Evolutionary conservation across 2,888 invertebrate species (phyloP).

Genomic region (Ormyrus nitidulus): DNA sequence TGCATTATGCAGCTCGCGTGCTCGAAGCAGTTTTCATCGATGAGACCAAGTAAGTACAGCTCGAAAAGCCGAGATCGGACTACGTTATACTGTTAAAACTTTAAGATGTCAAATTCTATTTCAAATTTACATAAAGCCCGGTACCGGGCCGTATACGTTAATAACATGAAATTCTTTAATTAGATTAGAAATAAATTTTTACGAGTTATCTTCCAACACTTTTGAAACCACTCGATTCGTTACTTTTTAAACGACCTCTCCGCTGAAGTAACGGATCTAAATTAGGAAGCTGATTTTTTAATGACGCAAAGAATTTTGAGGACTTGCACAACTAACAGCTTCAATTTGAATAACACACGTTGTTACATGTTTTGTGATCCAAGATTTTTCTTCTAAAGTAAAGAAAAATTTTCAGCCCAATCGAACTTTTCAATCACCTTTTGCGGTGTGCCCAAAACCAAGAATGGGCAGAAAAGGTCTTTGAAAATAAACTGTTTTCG

Average conservation of each 20-base stretch:
- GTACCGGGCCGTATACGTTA: too few species aligned
- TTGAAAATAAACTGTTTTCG: constrained; percentile 26
- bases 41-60: constrained; percentile 89
- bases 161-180: too few species aligned
- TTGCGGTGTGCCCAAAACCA: not conserved
- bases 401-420: not conserved
- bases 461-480: constrained; percentile 8
- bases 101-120: too few species aligned
- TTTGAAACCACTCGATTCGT: too few species aligned
- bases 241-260: too few species aligned
- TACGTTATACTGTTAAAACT: too few species aligned
- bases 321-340: not conserved
- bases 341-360: constrained; percentile 9
- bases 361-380: constrained; percentile 19
- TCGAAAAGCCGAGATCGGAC: constrained; percentile 14
- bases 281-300: too few species aligned
- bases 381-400: constrained; percentile 13
- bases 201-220: too few species aligned
- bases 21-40: constrained; percentile 95
- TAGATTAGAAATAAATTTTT: too few species aligned
- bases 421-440: constrained; percentile 27
- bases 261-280: too few species aligned
- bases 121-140: too few species aligned
- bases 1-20: constrained; percentile 94
- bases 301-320: not conserved